Evolutionary conservation across 2,797 vertebrate genomes (phyloP).

Genomic region (Falco columbarius): DNA sequence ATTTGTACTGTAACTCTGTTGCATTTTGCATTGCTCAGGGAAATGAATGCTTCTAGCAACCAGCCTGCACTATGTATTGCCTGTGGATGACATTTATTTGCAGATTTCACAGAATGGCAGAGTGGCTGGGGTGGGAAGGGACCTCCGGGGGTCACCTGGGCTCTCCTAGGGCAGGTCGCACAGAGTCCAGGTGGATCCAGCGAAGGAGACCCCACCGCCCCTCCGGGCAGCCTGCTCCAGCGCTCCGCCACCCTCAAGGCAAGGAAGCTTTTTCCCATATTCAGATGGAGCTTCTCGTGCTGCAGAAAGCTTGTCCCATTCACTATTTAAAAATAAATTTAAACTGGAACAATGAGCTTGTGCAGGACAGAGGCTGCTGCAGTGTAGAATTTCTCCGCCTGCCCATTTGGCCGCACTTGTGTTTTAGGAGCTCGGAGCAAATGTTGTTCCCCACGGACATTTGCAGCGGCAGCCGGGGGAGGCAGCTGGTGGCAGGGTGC

Average conservation of each 20-base stretch:
- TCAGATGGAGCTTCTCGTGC: too few relatives aligned
- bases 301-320: background rate
- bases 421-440: slow-evolving; percentile 72
- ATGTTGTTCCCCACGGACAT: slow-evolving; percentile 76
- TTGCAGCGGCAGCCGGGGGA: slow-evolving; percentile 65
- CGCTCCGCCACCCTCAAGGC: too few relatives aligned
- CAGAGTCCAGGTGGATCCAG: too few relatives aligned
- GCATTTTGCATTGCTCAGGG: background rate
- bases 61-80: background rate
- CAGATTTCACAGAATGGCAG: background rate
- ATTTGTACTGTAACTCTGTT: background rate
- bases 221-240: too few relatives aligned
- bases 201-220: too few relatives aligned
- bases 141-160: too few relatives aligned
- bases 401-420: background rate
- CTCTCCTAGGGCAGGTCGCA: too few relatives aligned
- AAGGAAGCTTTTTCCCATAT: too few relatives aligned
- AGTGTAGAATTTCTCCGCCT: background rate
- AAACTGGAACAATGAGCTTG: background rate
- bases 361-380: background rate
- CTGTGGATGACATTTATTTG: background rate
- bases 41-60: background rate
- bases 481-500: slow-evolving; percentile 75
- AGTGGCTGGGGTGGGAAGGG: too few relatives aligned
- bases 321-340: background rate